Evolutionary conservation across 2,113 vertebrate species (phyloP).

Genomic region (Mungos mungo): DNA sequence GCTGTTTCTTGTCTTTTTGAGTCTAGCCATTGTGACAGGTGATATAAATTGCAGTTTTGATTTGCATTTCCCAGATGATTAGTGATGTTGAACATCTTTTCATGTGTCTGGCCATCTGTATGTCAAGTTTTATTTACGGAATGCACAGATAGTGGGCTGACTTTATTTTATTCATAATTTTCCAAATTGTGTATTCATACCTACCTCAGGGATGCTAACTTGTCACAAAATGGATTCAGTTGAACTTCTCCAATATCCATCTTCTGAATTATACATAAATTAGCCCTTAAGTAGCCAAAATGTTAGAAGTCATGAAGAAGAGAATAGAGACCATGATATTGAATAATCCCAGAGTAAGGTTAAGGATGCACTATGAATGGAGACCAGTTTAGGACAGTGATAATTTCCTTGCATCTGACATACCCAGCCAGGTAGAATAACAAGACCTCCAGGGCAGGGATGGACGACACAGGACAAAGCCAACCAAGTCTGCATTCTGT

Average conservation of each 20-base stretch:
- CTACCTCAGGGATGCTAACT: neutral
- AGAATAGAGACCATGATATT: neutral
- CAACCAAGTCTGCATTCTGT: neutral
- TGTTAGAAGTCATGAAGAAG: neutral
- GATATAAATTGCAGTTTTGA: neutral
- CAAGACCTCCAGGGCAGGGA: neutral
- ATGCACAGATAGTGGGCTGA: neutral
- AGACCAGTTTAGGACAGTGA: neutral
- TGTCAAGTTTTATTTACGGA: neutral
- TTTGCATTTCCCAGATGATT: neutral
- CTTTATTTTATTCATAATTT: constrained; percentile 50
- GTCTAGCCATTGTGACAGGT: neutral
- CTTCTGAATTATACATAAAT: neutral
- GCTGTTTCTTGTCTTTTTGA: neutral
- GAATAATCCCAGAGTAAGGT: neutral
- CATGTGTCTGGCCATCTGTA: neutral
- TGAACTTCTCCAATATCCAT: constrained; percentile 14
- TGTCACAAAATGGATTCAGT: constrained; percentile 38
- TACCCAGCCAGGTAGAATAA: neutral
- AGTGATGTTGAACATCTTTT: neutral
- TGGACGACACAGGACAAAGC: neutral
- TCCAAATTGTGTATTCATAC: neutral
- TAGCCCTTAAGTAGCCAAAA: constrained; percentile 1
- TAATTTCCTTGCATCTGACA: neutral
- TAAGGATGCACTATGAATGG: neutral